phyloP scores from a whole-genome alignment of 1,140 invertebrate genomes.

The Pseudomyrmex pallidus region DNA sequence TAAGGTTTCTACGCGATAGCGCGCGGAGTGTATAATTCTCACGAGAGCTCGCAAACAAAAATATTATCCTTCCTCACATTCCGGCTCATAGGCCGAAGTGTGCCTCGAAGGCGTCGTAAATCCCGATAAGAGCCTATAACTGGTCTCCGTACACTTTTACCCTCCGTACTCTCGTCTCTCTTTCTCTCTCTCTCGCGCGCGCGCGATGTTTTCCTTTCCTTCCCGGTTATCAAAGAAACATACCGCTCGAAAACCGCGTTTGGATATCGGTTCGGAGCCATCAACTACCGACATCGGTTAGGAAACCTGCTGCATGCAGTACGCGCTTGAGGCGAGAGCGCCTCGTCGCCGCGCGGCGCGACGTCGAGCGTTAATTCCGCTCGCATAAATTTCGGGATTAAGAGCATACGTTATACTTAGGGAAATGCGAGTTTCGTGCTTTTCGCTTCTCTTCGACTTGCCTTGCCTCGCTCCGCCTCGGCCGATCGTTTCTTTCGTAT shows the following conservation, averaged over 20 bases:
- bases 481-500: slow-evolving; percentile 17
- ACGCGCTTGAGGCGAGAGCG: slow-evolving; percentile 39
- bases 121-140: slow-evolving; percentile 59
- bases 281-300: slow-evolving; percentile 16
- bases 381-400: slow-evolving; percentile 81
- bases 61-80: slow-evolving; percentile 56
- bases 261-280: slow-evolving; percentile 42
- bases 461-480: slow-evolving; percentile 8
- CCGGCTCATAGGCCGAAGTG: slow-evolving; percentile 50
- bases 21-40: slow-evolving; percentile 59
- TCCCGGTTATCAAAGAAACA: slow-evolving; percentile 52
- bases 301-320: slow-evolving; percentile 11
- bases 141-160: slow-evolving; percentile 33
- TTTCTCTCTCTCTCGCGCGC: too few relatives aligned
- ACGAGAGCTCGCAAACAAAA: slow-evolving; percentile 61
- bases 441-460: slow-evolving; percentile 64
- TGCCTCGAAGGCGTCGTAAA: slow-evolving; percentile 60
- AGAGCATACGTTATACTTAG: slow-evolving; percentile 82
- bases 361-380: slow-evolving; percentile 78
- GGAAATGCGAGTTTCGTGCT: slow-evolving; percentile 78
- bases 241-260: slow-evolving; percentile 28
- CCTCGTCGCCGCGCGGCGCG: slow-evolving; percentile 46
- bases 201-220: slow-evolving; percentile 39
- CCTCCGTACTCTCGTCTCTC: slow-evolving; percentile 1
- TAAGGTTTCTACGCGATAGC: slow-evolving; percentile 45